Conservation (phyloP, 2,113 vertebrate species). For the Ochotona princeps region DNA sequence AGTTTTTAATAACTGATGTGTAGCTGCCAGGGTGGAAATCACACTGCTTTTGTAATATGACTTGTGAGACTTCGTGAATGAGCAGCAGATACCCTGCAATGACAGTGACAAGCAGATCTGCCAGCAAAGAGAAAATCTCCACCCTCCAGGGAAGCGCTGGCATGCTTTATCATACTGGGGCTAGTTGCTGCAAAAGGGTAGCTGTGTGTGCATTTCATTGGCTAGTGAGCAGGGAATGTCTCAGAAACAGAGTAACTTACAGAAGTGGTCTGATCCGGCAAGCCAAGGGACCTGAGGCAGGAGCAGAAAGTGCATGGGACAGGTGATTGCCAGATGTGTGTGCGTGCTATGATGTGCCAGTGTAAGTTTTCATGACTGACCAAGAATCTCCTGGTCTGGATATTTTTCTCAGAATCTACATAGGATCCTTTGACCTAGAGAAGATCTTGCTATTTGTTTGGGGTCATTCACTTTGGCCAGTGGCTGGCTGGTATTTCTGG, state of each 20-base stretch:
- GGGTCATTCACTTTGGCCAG: neutral
- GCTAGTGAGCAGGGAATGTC: neutral
- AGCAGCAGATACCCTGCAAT: neutral
- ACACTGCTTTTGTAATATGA: neutral
- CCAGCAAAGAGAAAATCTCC: rapidly evolving
- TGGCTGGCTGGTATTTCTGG: neutral
- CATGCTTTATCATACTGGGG: rapidly evolving
- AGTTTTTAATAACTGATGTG: slow-evolving; percentile 46
- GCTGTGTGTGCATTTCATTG: neutral
- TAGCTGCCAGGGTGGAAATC: slow-evolving; percentile 33
- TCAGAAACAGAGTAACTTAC: neutral
- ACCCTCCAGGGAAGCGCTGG: rapidly evolving
- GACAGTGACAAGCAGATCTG: rapidly evolving
- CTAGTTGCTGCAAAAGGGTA: neutral
- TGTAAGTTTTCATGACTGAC: neutral
- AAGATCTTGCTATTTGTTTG: neutral
- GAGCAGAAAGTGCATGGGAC: neutral
- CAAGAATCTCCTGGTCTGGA: neutral
- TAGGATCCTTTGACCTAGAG: neutral
- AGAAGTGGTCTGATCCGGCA: neutral
- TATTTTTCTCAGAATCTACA: neutral
- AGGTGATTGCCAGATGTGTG: neutral
- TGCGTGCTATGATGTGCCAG: rapidly evolving
- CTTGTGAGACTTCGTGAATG: slow-evolving; percentile 1
- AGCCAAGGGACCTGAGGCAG: neutral